A percentile compares a stretch with the other conserved stretches of the same genome.
phyloP scores from a whole-genome alignment of 1,140 invertebrate species.

The Lepidurus couesii region DNA sequence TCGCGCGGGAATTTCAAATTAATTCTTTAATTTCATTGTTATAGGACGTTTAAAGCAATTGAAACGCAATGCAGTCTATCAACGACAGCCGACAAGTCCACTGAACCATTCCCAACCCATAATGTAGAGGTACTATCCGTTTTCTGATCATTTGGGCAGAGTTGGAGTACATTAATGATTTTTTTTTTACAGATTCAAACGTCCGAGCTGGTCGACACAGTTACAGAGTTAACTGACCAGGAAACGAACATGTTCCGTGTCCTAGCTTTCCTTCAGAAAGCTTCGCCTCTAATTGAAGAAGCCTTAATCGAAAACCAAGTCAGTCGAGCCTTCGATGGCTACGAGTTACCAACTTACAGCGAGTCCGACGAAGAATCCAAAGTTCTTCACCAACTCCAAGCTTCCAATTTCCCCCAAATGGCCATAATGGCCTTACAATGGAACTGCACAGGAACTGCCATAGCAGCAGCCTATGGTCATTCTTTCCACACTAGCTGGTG shows the following conservation, averaged over 20 bases:
- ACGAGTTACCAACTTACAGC: not conserved
- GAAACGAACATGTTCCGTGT: not conserved
- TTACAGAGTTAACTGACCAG: not conserved
- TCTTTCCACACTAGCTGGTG: not conserved
- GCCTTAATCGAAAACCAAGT: slow-evolving; percentile 5
- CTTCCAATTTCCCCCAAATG: not conserved
- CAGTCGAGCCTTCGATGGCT: slow-evolving; percentile 5
- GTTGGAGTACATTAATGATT: not conserved
- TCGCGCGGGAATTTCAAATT: slow-evolving; percentile 2
- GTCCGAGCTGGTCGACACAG: not conserved
- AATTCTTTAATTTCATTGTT: not conserved
- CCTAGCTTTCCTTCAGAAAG: not conserved
- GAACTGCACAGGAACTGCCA: not conserved
- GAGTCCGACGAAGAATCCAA: not conserved
- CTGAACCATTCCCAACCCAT: not conserved
- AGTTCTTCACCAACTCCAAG: not conserved
- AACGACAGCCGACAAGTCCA: not conserved
- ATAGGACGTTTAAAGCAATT: not conserved
- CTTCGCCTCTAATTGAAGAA: not conserved
- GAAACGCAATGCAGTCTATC: not conserved
- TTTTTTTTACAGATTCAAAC: not conserved
- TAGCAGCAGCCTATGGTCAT: slow-evolving; percentile 2
- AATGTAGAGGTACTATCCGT: not conserved
- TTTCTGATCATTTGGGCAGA: not conserved
- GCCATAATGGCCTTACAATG: not conserved